Percentiles rank a stretch among this genome's conserved stretches.
Evolutionary conservation across 1,140 invertebrate genomes (phyloP).

Genomic region (Phymastichus coffea): DNA sequence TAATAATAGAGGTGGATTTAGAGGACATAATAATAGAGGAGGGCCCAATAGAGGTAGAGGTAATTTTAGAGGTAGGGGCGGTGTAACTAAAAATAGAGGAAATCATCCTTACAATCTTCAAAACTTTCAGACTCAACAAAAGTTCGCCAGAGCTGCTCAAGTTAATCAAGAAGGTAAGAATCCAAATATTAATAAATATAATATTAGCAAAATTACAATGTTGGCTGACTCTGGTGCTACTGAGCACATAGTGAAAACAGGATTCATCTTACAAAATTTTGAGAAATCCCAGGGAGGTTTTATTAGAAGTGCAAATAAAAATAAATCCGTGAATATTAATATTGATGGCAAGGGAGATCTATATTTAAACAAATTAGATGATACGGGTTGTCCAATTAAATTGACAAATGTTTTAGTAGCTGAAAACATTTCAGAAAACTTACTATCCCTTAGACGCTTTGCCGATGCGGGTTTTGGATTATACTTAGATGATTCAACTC

Average conservation of each 20-base stretch:
- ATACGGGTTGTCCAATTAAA: background rate
- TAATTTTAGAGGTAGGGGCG: background rate
- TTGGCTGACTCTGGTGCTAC: slow-evolving; percentile 29
- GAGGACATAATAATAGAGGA: background rate
- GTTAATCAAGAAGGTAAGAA: background rate
- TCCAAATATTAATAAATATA: background rate
- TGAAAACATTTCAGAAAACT: slow-evolving; percentile 22
- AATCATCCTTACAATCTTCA: no score
- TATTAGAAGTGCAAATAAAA: slow-evolving; percentile 31
- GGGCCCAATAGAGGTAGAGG: slow-evolving; percentile 16
- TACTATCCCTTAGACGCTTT: slow-evolving; percentile 26
- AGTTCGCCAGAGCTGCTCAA: background rate
- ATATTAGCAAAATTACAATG: slow-evolving; percentile 18
- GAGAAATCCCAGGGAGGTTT: background rate
- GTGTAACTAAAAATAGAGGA: no score
- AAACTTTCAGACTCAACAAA: background rate
- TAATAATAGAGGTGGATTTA: background rate
- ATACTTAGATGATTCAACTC: background rate
- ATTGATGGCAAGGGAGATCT: slow-evolving; percentile 20
- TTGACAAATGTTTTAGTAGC: slow-evolving; percentile 13
- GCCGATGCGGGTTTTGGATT: slow-evolving; percentile 15
- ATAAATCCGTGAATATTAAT: slow-evolving; percentile 20
- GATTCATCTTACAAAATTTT: slow-evolving; percentile 22
- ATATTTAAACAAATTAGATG: background rate
- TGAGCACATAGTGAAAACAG: slow-evolving; percentile 27